Conservation (phyloP, 2,888 invertebrate species). For the Ectobius pallidus region DNA sequence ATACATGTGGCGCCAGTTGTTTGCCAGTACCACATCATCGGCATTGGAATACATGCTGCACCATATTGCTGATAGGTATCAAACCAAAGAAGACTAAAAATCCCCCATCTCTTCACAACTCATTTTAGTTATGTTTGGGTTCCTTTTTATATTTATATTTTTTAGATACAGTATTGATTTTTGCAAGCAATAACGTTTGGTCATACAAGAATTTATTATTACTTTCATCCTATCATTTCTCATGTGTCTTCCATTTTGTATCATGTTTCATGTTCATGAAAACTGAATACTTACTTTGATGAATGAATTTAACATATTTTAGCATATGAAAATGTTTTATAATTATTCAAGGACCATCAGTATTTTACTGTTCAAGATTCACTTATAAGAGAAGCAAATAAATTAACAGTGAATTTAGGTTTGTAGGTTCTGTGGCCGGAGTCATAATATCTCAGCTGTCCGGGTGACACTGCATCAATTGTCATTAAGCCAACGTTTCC, state of each 20-base stretch:
- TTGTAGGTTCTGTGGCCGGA: too few relatives aligned
- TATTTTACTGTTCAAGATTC: too few relatives aligned
- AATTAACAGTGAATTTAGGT: too few relatives aligned
- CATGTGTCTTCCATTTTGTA: slow-evolving; percentile 4
- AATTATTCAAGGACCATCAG: too few relatives aligned
- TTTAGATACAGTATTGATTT: slow-evolving; percentile 27
- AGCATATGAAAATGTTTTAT: too few relatives aligned
- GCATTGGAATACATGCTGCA: slow-evolving; percentile 55
- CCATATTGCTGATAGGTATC: slow-evolving; percentile 53
- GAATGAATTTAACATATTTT: not conserved
- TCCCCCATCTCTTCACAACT: not conserved
- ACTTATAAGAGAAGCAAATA: too few relatives aligned
- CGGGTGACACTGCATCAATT: too few relatives aligned
- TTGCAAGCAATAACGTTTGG: slow-evolving; percentile 10
- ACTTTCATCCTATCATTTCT: not conserved
- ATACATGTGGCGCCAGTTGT: slow-evolving; percentile 57
- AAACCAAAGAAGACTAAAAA: slow-evolving; percentile 29
- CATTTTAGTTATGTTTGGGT: slow-evolving; percentile 1
- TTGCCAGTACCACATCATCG: slow-evolving; percentile 51
- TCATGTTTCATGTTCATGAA: not conserved
- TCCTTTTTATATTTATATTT: slow-evolving; percentile 30
- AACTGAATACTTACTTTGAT: too few relatives aligned
- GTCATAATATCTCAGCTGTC: too few relatives aligned
- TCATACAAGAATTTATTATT: not conserved
- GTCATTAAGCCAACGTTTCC: too few relatives aligned